A percentile compares a stretch with the other conserved stretches of the same genome.
phyloP scores from a whole-genome alignment of 2,113 vertebrate species.

The Datnioides undecimradiatus region DNA sequence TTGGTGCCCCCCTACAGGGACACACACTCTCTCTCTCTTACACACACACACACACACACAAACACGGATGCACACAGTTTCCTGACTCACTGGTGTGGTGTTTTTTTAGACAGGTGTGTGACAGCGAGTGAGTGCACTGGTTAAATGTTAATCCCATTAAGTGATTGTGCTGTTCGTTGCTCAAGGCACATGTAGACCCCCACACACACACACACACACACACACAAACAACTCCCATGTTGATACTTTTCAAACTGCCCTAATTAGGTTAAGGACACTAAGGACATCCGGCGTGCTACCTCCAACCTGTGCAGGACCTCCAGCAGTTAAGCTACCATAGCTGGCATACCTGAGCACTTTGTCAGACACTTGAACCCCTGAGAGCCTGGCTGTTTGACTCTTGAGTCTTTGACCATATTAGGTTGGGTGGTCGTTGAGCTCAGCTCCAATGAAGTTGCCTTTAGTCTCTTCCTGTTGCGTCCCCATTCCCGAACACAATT shows the following conservation, averaged over 20 bases:
- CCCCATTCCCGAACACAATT: conserved; percentile 49
- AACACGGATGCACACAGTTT: conserved; percentile 31
- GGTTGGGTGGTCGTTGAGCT: conserved; percentile 57
- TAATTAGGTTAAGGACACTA: conserved; percentile 83
- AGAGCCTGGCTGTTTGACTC: conserved; percentile 52
- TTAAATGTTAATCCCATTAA: conserved; percentile 82
- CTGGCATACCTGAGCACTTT: conserved; percentile 76
- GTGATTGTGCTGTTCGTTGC: conserved; percentile 67
- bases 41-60: conserved; percentile 5
- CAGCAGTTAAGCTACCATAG: conserved; percentile 71
- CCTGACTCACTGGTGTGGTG: conserved; percentile 57
- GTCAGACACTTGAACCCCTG: conserved; percentile 56
- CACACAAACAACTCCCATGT: conserved; percentile 41
- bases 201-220: conserved; percentile 31
- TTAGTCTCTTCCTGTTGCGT: conserved; percentile 34
- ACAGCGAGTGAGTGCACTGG: conserved; percentile 62
- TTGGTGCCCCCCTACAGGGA: conserved; percentile 54
- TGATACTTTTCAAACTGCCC: conserved; percentile 60
- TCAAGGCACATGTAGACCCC: conserved; percentile 53
- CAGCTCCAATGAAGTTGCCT: conserved; percentile 21
- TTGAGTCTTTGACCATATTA: conserved; percentile 68
- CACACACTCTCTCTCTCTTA: conserved; percentile 8
- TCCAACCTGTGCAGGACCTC: conserved; percentile 68
- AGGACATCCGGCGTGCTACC: conserved; percentile 62
- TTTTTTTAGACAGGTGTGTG: conserved; percentile 67